These are phyloP conservation scores for Carassius carassius DNA, from an alignment of 2,113 vertebrate species.

Conservation along the genomic window DNA sequence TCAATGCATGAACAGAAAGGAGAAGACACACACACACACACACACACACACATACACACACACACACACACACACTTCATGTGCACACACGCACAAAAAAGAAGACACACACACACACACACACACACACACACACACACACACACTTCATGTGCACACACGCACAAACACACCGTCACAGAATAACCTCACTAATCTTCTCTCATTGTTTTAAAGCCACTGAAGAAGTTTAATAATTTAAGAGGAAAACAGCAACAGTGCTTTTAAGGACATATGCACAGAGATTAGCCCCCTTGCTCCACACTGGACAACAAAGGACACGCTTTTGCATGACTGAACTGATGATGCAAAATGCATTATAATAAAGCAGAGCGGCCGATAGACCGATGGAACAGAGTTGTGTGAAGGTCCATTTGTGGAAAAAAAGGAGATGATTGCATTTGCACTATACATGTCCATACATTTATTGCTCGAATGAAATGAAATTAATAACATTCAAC, in stretches of 20 bases:
- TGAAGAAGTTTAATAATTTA: slow-evolving; percentile 61
- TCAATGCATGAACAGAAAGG: slow-evolving; percentile 7
- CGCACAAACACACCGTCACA: slow-evolving; percentile 55
- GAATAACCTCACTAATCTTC: slow-evolving; percentile 62
- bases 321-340: background rate
- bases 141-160: background rate
- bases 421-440: background rate
- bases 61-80: slow-evolving; percentile 43
- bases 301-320: slow-evolving; percentile 28
- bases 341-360: slow-evolving; percentile 4
- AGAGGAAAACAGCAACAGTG: slow-evolving; percentile 59
- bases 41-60: slow-evolving; percentile 48
- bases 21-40: slow-evolving; percentile 9
- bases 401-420: background rate
- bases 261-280: slow-evolving; percentile 61
- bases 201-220: slow-evolving; percentile 60
- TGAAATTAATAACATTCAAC: background rate
- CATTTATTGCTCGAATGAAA: background rate
- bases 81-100: slow-evolving; percentile 42
- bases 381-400: background rate
- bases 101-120: too few species aligned
- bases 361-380: background rate
- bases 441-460: background rate
- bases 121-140: too few species aligned
- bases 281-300: slow-evolving; percentile 53